phyloP scores from a whole-genome alignment of 2,797 vertebrate species.

The Dipus sagitta region DNA sequence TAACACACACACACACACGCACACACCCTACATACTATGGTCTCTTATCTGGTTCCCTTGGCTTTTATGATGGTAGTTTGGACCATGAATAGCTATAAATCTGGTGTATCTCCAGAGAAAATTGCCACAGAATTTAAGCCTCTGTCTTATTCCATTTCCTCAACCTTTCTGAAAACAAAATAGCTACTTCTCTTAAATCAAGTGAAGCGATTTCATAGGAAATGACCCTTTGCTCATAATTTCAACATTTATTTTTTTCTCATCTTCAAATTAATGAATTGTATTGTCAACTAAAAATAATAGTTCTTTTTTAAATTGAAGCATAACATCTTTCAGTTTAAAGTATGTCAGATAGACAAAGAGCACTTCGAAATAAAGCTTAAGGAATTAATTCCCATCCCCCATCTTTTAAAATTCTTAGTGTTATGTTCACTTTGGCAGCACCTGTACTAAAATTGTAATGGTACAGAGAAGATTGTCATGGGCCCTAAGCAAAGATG shows the following conservation, averaged over 20 bases:
- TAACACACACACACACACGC: no score
- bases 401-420: background rate
- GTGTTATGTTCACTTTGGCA: no score
- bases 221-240: background rate
- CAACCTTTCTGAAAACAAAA: background rate
- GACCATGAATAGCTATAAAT: background rate
- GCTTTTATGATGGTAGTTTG: background rate
- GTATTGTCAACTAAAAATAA: background rate
- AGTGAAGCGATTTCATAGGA: background rate
- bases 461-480: no score
- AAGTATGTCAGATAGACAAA: background rate
- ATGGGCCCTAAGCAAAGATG: no score
- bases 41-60: background rate
- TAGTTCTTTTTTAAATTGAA: background rate
- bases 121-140: background rate
- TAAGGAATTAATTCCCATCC: conserved; percentile 32
- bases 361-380: conserved; percentile 1
- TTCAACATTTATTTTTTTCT: background rate
- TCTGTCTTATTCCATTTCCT: background rate
- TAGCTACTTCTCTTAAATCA: conserved; percentile 22
- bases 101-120: background rate
- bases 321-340: conserved; percentile 12
- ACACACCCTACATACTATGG: no score
- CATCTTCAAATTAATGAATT: conserved; percentile 34
- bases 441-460: no score